Conservation (phyloP, 2,888 invertebrate species). For the Tillus elongatus region DNA sequence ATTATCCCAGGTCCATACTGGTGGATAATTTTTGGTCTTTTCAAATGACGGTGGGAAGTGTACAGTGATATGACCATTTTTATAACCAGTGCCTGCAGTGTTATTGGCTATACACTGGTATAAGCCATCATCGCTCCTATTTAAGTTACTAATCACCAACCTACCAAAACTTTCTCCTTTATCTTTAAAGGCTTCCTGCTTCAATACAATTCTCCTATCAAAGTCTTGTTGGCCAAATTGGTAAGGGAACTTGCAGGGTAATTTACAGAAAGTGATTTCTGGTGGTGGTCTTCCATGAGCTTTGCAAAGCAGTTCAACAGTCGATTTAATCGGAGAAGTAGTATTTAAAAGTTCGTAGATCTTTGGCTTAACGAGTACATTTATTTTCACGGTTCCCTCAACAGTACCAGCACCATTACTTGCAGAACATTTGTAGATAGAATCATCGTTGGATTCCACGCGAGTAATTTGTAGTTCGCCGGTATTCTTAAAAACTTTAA, state of each 20-base stretch:
- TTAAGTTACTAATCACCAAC: constrained; percentile 56
- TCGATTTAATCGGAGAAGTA: constrained; percentile 54
- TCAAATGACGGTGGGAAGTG: constrained; percentile 76
- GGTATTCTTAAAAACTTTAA: constrained; percentile 58
- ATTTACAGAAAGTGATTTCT: constrained; percentile 67
- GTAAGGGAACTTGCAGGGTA: constrained; percentile 56
- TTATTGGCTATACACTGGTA: constrained; percentile 82
- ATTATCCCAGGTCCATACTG: constrained; percentile 76
- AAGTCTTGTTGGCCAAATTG: constrained; percentile 53
- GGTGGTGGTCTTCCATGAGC: constrained; percentile 77
- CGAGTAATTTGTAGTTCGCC: constrained; percentile 66
- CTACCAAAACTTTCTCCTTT: constrained; percentile 55
- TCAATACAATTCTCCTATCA: constrained; percentile 60
- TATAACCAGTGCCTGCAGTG: constrained; percentile 60
- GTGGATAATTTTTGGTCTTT: constrained; percentile 57
- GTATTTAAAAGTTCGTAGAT: constrained; percentile 69
- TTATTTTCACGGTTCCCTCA: constrained; percentile 58
- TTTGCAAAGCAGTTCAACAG: constrained; percentile 63
- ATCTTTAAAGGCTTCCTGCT: constrained; percentile 46
- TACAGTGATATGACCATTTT: constrained; percentile 74
- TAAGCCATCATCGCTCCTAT: constrained; percentile 72
- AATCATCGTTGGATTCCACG: constrained; percentile 69
- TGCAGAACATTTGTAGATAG: constrained; percentile 72
- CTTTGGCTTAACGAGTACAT: constrained; percentile 68
- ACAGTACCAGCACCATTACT: constrained; percentile 68